Evolutionary conservation across 2,113 vertebrate genomes (phyloP).

Genomic region (Mirounga angustirostris): DNA sequence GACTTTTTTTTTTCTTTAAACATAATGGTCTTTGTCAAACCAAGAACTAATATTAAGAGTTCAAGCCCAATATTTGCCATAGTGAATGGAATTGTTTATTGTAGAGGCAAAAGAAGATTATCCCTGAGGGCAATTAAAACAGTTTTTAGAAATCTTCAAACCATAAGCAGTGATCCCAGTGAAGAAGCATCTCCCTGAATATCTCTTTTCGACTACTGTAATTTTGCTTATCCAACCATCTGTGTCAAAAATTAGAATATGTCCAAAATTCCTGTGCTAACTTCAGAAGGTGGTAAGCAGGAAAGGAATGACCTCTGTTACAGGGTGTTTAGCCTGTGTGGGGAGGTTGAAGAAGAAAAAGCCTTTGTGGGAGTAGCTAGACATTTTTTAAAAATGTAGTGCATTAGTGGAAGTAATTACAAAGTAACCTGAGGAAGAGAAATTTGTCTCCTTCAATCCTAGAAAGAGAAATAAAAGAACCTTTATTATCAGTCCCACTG

Average conservation of each 20-base stretch:
- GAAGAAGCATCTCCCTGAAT: neutral
- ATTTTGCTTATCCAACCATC: neutral
- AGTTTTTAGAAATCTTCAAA: conserved; percentile 29
- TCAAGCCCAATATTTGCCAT: neutral
- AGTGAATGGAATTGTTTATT: neutral
- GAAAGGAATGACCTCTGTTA: neutral
- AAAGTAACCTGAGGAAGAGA: neutral
- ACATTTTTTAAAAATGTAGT: neutral
- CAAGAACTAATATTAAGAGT: neutral
- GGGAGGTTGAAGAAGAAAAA: neutral
- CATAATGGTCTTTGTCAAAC: neutral
- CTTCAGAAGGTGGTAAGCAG: neutral
- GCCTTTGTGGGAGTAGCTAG: neutral
- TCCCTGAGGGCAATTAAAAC: neutral
- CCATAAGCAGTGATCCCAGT: neutral
- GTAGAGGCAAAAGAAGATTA: neutral
- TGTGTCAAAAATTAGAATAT: conserved; percentile 43
- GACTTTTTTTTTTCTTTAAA: neutral
- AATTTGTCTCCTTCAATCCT: neutral
- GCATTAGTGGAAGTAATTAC: neutral
- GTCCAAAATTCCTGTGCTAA: neutral
- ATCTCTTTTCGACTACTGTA: neutral
- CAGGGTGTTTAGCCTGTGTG: neutral
- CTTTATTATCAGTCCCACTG: neutral
- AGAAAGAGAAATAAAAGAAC: neutral